Evolutionary conservation across 2,113 vertebrate species (phyloP).

Genomic region (Charina bottae): DNA sequence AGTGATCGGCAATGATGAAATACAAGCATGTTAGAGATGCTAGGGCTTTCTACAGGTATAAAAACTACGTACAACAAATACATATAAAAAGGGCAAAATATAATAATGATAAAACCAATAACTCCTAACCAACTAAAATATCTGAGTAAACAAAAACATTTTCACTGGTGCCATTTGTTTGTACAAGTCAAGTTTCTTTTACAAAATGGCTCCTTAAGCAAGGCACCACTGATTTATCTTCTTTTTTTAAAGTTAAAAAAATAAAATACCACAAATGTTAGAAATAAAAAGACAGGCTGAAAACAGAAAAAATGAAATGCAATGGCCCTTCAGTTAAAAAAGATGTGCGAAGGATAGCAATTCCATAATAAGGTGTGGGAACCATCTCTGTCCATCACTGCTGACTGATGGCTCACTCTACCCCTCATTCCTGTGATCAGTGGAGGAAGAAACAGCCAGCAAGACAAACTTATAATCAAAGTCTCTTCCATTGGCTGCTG

Average conservation of each 20-base stretch:
- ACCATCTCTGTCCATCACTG: background rate
- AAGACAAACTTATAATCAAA: background rate
- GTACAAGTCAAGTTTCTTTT: background rate
- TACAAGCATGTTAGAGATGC: background rate
- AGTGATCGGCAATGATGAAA: too few relatives aligned
- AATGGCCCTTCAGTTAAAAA: background rate
- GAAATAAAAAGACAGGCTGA: background rate
- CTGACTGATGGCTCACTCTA: background rate
- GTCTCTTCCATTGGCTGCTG: background rate
- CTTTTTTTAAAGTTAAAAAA: background rate
- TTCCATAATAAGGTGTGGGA: background rate
- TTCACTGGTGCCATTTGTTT: background rate
- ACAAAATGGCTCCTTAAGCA: background rate
- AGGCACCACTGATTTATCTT: background rate
- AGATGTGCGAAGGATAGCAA: background rate
- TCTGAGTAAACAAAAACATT: background rate
- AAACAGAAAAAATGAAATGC: background rate
- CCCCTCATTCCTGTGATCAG: background rate
- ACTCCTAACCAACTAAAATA: background rate
- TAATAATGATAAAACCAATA: background rate
- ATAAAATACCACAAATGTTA: background rate
- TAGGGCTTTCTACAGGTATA: background rate
- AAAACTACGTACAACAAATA: background rate
- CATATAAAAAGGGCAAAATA: background rate
- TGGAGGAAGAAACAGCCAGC: background rate